phyloP scores from a whole-genome alignment of 2,113 vertebrate species.

The Baryphthengus martii region DNA sequence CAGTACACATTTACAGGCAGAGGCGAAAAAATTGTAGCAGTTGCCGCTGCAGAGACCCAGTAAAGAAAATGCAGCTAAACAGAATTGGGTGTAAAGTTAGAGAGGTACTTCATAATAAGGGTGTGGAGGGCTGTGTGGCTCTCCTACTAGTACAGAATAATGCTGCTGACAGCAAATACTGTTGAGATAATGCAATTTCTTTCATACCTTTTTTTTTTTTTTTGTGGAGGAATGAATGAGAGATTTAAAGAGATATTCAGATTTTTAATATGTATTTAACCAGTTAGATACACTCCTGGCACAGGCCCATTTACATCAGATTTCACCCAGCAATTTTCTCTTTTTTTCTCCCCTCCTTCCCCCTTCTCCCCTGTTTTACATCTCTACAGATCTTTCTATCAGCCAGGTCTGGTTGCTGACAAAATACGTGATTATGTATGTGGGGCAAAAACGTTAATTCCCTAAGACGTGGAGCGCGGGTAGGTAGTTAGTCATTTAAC shows the following conservation, averaged over 20 bases:
- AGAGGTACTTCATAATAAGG: neutral
- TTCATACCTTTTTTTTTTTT: slow-evolving; percentile 5
- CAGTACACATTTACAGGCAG: neutral
- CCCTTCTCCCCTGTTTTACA: too few relatives aligned
- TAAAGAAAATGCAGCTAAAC: neutral
- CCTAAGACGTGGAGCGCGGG: neutral
- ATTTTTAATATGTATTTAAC: slow-evolving; percentile 25
- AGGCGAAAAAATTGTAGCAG: neutral
- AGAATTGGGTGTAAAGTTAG: neutral
- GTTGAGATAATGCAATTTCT: neutral
- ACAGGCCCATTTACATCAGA: neutral
- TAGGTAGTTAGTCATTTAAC: neutral
- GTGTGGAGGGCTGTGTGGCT: neutral
- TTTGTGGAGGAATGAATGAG: slow-evolving; percentile 6
- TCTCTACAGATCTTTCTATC: neutral
- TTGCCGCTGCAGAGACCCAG: neutral
- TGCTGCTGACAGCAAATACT: slow-evolving; percentile 1
- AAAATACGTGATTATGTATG: neutral
- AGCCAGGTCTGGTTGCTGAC: neutral
- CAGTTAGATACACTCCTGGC: neutral
- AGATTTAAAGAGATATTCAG: slow-evolving; percentile 1
- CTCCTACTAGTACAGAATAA: neutral
- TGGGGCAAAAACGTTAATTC: neutral
- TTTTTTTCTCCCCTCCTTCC: too few relatives aligned
- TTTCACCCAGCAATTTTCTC: neutral